Conservation (phyloP, 1,140 invertebrate species). For the Megalopta genalis region DNA sequence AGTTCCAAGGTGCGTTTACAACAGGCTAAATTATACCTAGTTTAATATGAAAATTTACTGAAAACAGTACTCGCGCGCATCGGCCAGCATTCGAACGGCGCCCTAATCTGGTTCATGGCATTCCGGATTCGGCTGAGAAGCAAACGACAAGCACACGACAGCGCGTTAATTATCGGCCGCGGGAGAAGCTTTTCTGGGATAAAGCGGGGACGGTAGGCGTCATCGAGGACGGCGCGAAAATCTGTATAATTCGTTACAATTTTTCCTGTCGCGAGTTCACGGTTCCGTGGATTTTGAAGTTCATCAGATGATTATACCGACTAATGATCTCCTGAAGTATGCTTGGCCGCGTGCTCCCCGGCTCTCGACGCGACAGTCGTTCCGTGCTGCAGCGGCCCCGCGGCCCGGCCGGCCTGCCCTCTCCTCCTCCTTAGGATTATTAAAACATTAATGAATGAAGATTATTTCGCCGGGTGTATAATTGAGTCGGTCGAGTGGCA, state of each 20-base stretch:
- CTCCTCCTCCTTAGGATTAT: constrained; percentile 41
- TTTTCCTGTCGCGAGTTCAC: constrained; percentile 4
- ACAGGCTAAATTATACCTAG: too few relatives aligned
- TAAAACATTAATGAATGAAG: constrained; percentile 52
- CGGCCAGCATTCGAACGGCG: too few relatives aligned
- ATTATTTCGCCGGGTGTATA: constrained; percentile 48
- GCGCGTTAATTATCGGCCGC: constrained; percentile 13
- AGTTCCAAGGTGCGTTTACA: too few relatives aligned
- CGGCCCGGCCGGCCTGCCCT: background rate
- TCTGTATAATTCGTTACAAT: constrained; percentile 23
- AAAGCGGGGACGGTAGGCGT: background rate
- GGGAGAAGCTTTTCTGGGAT: background rate
- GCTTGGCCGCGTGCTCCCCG: constrained; percentile 8
- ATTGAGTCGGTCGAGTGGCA: constrained; percentile 46
- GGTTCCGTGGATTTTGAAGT: constrained; percentile 40
- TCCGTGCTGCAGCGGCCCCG: constrained; percentile 12
- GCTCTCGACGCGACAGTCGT: constrained; percentile 41
- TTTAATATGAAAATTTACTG: too few relatives aligned
- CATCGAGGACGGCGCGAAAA: background rate
- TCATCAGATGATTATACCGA: constrained; percentile 44
- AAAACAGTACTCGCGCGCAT: too few relatives aligned
- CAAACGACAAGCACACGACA: too few relatives aligned
- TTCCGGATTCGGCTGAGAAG: too few relatives aligned
- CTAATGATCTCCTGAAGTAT: constrained; percentile 49
- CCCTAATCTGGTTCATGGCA: too few relatives aligned